Base-by-base conservation (phyloP, 2,888 invertebrate genomes). In the Plebejus anna region DNA sequence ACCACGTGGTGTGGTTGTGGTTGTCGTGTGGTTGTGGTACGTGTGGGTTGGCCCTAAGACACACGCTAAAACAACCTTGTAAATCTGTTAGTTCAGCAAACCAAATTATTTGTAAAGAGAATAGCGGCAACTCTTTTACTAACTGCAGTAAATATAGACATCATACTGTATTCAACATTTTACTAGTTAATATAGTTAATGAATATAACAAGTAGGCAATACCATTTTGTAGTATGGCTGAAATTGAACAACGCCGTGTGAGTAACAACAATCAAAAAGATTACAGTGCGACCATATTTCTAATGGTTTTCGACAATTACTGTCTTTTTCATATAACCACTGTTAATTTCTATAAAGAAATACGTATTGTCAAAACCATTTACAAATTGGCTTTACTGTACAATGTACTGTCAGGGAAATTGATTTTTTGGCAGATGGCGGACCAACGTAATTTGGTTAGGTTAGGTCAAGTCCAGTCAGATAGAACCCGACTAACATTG, bases 201-300 rank as follows among this genome's bases (percentile, higher is more conserved):
- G 73, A 51, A 73, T 73, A 73, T 73, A 55, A 73, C 73, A 47
- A 72, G 71, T 47, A 55, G 55, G 55, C 32, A 73, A 73, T 36
- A 73, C 28, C 73, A 51, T 55, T 72, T 72, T 42, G 13, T 71
- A 66, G 32, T 51, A 73, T 55, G 73, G 47, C 32, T 51, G 51
- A 72, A 47, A 73, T 55, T 32, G 55, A 16, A 73, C 28, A 51
- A 55, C 72, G 47, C 73, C 32, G 7, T 55, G 55, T 55, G 28
- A 66, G 47, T 73, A 55, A 72, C 32, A 72, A 72, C 72, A 28
- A 55, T 73, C 55, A 16, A 73, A 55, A 73, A 73, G 32, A 7
- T 55, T 73, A 73, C 32, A 55, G 55, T 16, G 55, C 55, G 16
- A 55, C 55, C 16, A 55, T 55, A 16, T 55, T 55, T 0, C 47